These are phyloP conservation scores for Micropterix aruncella DNA, from an alignment of 2,888 invertebrate species.

Conservation along the genomic window DNA sequence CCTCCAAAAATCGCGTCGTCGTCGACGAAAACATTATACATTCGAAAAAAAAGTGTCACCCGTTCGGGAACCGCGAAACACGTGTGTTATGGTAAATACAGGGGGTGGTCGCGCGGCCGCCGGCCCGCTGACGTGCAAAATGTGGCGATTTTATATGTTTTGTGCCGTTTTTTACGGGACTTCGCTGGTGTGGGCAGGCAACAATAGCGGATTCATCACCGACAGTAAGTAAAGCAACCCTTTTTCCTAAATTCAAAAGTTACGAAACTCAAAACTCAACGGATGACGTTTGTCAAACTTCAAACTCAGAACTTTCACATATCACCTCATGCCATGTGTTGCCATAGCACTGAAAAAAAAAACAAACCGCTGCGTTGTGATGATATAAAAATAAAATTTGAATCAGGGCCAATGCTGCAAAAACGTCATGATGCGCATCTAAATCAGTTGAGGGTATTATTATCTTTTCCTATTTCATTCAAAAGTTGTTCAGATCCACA, in stretches of 20 bases:
- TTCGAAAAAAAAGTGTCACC: too few relatives aligned
- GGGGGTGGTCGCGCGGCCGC: constrained; percentile 22
- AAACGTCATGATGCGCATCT: too few relatives aligned
- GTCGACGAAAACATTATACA: too few relatives aligned
- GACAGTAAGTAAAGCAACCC: constrained; percentile 23
- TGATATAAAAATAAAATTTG: neutral
- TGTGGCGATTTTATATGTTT: constrained; percentile 37
- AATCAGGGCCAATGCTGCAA: neutral
- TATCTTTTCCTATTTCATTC: too few relatives aligned
- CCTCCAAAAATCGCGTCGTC: neutral
- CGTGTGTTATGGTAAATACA: neutral
- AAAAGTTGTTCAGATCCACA: too few relatives aligned
- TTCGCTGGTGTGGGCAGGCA: constrained; percentile 26
- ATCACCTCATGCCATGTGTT: too few relatives aligned
- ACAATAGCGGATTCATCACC: constrained; percentile 21
- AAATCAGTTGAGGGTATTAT: too few relatives aligned
- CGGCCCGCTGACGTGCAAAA: constrained; percentile 36
- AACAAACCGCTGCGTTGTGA: too few relatives aligned
- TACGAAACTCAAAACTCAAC: neutral
- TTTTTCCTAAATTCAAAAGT: neutral
- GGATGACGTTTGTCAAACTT: neutral
- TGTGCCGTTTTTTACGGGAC: constrained; percentile 31
- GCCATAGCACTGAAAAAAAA: too few relatives aligned
- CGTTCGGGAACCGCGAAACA: too few relatives aligned
- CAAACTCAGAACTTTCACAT: neutral